Percentiles rank a stretch among this genome's conserved stretches.
Evolutionary conservation across 2,113 vertebrate genomes (phyloP).

Genomic region (Recurvirostra avosetta): DNA sequence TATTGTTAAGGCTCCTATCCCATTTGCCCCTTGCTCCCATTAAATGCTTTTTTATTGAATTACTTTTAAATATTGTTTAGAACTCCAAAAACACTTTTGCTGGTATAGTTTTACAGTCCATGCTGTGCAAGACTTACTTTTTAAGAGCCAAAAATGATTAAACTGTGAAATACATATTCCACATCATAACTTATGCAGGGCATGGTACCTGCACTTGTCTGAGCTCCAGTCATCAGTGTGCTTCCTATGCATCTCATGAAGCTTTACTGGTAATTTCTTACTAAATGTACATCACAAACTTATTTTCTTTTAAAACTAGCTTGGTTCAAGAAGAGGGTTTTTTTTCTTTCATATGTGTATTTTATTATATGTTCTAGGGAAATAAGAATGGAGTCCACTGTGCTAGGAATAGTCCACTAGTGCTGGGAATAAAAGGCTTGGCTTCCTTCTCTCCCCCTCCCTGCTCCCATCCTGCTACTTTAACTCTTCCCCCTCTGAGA

Average conservation of each 20-base stretch:
- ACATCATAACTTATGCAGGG: not conserved
- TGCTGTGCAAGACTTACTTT: conserved; percentile 12
- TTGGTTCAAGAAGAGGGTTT: not conserved
- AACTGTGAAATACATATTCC: not conserved
- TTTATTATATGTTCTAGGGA: not conserved
- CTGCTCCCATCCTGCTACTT: not conserved
- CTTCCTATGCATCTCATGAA: not conserved
- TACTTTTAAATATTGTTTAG: conserved; percentile 11
- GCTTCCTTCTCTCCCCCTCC: not conserved
- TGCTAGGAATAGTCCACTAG: not conserved
- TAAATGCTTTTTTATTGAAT: conserved; percentile 32
- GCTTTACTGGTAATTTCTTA: not conserved
- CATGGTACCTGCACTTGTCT: not conserved
- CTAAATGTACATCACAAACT: not conserved
- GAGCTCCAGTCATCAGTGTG: not conserved
- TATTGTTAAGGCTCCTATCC: conserved; percentile 43
- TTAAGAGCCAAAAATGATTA: conserved; percentile 15
- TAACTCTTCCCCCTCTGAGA: not conserved
- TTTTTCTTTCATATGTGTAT: not conserved
- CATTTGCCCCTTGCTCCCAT: not conserved
- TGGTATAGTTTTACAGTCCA: conserved; percentile 5
- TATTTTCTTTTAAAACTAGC: not conserved
- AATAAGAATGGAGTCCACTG: not conserved
- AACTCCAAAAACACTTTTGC: conserved; percentile 15
- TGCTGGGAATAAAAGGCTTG: not conserved